Conservation (phyloP, 2,113 vertebrate genomes). For the Eupsittula cactorum region DNA sequence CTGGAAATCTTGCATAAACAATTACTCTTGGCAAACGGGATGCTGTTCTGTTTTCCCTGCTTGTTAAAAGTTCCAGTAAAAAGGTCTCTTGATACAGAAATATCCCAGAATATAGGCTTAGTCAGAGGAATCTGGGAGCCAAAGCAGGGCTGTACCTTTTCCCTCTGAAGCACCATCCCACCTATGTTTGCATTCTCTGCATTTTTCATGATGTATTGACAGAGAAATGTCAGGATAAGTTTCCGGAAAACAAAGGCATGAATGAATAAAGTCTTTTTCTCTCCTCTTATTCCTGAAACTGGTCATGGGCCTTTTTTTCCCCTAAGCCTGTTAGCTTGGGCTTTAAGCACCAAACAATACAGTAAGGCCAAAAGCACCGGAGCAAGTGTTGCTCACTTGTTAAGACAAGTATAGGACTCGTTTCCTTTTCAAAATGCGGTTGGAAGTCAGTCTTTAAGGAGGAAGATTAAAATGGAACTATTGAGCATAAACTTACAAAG, state of each 20-base stretch:
- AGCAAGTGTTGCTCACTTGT: constrained; percentile 59
- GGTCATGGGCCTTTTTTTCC: background rate
- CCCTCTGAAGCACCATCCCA: background rate
- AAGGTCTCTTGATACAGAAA: background rate
- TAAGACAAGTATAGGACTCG: background rate
- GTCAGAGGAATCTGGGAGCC: background rate
- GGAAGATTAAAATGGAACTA: background rate
- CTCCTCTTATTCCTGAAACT: background rate
- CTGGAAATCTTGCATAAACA: background rate
- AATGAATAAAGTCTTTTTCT: constrained; percentile 15
- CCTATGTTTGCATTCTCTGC: constrained; percentile 15
- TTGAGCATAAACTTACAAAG: background rate
- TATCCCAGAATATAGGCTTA: background rate
- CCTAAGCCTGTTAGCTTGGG: background rate
- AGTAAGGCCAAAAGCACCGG: background rate
- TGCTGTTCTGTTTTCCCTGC: background rate
- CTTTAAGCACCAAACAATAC: constrained; percentile 15
- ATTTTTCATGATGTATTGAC: background rate
- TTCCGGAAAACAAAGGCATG: constrained; percentile 13
- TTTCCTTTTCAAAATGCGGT: background rate
- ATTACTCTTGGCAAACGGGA: background rate
- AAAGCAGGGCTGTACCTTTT: background rate
- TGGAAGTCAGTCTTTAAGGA: constrained; percentile 32
- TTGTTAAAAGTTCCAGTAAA: background rate
- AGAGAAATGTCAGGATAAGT: background rate